These are phyloP conservation scores for Pogonus chalceus DNA, from an alignment of 1,140 invertebrate species.

Conservation along the genomic window DNA sequence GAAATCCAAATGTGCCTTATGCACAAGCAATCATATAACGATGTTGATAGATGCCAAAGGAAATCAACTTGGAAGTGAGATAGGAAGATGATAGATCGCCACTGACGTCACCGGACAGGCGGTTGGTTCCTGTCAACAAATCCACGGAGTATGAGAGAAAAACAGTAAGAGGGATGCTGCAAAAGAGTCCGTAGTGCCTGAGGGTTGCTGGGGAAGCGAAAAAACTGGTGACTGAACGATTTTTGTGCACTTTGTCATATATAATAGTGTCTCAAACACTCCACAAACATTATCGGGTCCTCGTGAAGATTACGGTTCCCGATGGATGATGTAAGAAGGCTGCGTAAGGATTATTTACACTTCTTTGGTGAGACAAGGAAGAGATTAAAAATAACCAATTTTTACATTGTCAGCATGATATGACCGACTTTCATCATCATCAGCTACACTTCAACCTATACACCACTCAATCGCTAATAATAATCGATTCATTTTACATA, in stretches of 20 bases:
- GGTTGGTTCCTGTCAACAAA: neutral
- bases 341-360: neutral
- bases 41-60: neutral
- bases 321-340: too few species aligned
- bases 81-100: neutral
- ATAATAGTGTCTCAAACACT: constrained; percentile 6
- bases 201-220: neutral
- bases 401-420: neutral
- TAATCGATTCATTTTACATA: too few species aligned
- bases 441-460: too few species aligned
- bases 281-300: neutral
- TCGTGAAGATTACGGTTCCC: neutral
- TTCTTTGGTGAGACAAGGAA: too few species aligned
- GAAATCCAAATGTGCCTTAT: too few species aligned
- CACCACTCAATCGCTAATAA: too few species aligned
- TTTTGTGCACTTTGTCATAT: constrained; percentile 1
- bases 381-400: constrained; percentile 23
- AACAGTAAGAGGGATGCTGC: neutral
- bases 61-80: constrained; percentile 3
- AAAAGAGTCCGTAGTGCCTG: neutral
- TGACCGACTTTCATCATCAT: too few species aligned
- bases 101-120: neutral
- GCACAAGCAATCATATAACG: too few species aligned
- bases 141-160: neutral
- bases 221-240: constrained; percentile 2